Evolutionary conservation across 2,113 vertebrate genomes (phyloP).

Genomic region (Paedocypris sp.): DNA sequence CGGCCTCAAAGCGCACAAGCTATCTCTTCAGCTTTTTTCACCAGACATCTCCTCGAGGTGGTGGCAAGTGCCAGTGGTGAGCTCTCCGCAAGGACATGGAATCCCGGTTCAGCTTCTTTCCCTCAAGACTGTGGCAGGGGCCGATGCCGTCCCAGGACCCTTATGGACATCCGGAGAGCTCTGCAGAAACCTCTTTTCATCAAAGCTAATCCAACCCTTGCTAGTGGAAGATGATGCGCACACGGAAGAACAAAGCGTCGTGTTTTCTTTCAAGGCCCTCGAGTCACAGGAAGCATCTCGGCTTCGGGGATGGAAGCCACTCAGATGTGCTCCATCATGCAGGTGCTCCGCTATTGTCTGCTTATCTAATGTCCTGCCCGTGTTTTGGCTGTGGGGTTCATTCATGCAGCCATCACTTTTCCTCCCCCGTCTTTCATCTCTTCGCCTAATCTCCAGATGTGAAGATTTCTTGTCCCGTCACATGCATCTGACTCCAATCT

Average conservation of each 20-base stretch:
- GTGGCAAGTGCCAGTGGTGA: too few species aligned
- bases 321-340: conserved; percentile 32
- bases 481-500: neutral
- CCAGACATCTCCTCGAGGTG: too few species aligned
- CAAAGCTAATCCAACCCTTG: too few species aligned
- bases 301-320: neutral
- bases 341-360: conserved; percentile 56
- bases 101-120: too few species aligned
- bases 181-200: too few species aligned
- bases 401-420: conserved; percentile 10
- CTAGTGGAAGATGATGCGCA: too few species aligned
- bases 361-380: conserved; percentile 58
- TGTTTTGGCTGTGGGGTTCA: conserved; percentile 58
- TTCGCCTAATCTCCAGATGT: conserved; percentile 19
- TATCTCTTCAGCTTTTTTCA: too few species aligned
- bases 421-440: neutral
- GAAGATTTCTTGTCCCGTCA: neutral
- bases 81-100: too few species aligned
- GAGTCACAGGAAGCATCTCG: neutral
- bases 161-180: too few species aligned
- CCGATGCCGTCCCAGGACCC: too few species aligned
- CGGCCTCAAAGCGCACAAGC: too few species aligned
- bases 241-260: conserved; percentile 47
- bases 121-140: too few species aligned
- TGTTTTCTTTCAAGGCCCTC: conserved; percentile 57